Percentiles rank a stretch among this genome's conserved stretches.
These are phyloP conservation scores for Agrochola lychnidis DNA, from an alignment of 2,888 invertebrate genomes.

Conservation along the genomic window DNA sequence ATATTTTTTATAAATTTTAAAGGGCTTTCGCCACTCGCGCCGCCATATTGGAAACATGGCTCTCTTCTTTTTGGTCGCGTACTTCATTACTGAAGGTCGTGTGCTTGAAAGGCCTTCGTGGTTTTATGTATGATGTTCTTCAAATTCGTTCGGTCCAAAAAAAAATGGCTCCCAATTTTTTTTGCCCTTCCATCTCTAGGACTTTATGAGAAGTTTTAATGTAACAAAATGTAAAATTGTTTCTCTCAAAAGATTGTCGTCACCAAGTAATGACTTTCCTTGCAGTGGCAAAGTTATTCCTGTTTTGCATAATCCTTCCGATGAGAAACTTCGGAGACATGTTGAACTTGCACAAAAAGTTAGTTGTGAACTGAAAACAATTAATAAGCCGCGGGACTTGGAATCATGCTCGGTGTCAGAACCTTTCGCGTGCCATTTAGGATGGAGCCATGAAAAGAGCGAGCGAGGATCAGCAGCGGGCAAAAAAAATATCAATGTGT, in stretches of 20 bases:
- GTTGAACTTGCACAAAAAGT: slow-evolving; percentile 57
- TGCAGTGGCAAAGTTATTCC: slow-evolving; percentile 34
- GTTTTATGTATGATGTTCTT: too few species aligned
- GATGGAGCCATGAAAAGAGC: slow-evolving; percentile 29
- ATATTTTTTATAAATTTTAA: not conserved
- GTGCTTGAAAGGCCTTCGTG: too few species aligned
- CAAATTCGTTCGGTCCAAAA: too few species aligned
- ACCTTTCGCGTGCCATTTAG: slow-evolving; percentile 57
- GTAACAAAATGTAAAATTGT: not conserved
- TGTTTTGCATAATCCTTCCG: slow-evolving; percentile 46
- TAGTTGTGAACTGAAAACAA: slow-evolving; percentile 59
- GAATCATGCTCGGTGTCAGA: slow-evolving; percentile 49
- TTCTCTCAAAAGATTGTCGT: not conserved
- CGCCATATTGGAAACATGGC: not conserved
- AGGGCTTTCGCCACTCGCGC: not conserved
- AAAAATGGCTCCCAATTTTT: not conserved
- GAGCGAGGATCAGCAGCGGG: not conserved
- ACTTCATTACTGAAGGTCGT: too few species aligned
- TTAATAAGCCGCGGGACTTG: slow-evolving; percentile 58
- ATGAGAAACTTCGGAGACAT: slow-evolving; percentile 44
- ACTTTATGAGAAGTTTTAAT: not conserved
- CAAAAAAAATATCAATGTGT: not conserved
- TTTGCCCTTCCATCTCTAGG: not conserved
- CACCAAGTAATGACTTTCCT: slow-evolving; percentile 19
- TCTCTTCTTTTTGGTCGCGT: too few species aligned